Conservation (phyloP, 2,888 invertebrate genomes). For the Acleris literana region DNA sequence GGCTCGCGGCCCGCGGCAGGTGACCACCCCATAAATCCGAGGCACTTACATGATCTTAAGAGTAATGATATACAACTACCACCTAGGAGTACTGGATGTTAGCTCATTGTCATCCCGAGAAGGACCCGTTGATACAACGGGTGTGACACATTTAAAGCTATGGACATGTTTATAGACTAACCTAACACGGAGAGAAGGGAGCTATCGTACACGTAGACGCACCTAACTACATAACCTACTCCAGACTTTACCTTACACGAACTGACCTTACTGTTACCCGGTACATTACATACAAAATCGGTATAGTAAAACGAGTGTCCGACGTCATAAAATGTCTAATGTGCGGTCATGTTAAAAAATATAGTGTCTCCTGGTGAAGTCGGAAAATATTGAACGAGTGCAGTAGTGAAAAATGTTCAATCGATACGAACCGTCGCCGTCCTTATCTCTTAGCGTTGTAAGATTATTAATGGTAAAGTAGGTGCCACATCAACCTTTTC, state of each 20-base stretch:
- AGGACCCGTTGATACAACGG: slow-evolving; percentile 82
- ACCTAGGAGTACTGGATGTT: slow-evolving; percentile 75
- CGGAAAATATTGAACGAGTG: slow-evolving; percentile 73
- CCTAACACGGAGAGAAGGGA: slow-evolving; percentile 80
- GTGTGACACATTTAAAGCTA: slow-evolving; percentile 81
- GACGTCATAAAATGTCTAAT: slow-evolving; percentile 71
- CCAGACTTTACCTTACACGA: slow-evolving; percentile 75
- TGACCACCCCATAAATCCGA: slow-evolving; percentile 77
- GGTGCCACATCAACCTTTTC: slow-evolving; percentile 53
- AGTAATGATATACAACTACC: slow-evolving; percentile 81
- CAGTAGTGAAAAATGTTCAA: slow-evolving; percentile 72
- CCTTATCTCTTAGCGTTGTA: slow-evolving; percentile 53
- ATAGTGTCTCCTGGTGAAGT: slow-evolving; percentile 66
- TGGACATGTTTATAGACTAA: slow-evolving; percentile 80
- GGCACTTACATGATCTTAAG: slow-evolving; percentile 82
- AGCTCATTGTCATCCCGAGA: slow-evolving; percentile 72
- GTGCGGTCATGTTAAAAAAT: slow-evolving; percentile 74
- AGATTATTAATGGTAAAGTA: slow-evolving; percentile 55
- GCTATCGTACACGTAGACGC: slow-evolving; percentile 76
- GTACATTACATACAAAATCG: slow-evolving; percentile 78
- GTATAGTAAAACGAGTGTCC: slow-evolving; percentile 76
- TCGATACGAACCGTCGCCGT: slow-evolving; percentile 60
- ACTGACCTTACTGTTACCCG: slow-evolving; percentile 66
- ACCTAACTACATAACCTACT: slow-evolving; percentile 72
- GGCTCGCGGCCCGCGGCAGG: slow-evolving; percentile 45